These are phyloP conservation scores for Hypotaenidia philippensis DNA, from an alignment of 2,797 vertebrate genomes.

Conservation along the genomic window DNA sequence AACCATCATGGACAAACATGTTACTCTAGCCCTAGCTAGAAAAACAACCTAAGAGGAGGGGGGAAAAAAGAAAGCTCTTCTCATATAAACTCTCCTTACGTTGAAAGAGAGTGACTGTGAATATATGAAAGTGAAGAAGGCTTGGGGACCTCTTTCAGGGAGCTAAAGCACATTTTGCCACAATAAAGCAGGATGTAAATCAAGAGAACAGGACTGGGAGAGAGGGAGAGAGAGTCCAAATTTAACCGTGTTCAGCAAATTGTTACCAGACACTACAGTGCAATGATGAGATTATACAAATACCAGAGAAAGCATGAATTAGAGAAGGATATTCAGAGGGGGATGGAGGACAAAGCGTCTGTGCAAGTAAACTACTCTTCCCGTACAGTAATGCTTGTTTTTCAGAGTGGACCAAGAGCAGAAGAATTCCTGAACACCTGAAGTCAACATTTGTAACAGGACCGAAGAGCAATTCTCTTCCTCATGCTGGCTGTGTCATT, in stretches of 20 bases:
- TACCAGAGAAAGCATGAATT: conserved; percentile 21
- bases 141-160: conserved; percentile 6
- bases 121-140: conserved; percentile 3
- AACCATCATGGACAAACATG: conserved; percentile 30
- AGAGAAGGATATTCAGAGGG: background rate
- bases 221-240: conserved; percentile 12
- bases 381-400: background rate
- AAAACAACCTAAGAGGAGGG: conserved; percentile 5
- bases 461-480: conserved; percentile 4
- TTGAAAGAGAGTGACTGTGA: conserved; percentile 8
- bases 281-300: conserved; percentile 43
- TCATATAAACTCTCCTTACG: conserved; percentile 2
- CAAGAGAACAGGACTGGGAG: background rate
- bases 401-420: conserved; percentile 18
- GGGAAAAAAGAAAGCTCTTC: background rate
- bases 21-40: conserved; percentile 65
- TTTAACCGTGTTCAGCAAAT: conserved; percentile 44
- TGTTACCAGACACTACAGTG: conserved; percentile 50
- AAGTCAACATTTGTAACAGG: background rate
- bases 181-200: conserved; percentile 21
- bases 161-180: conserved; percentile 40
- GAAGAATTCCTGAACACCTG: conserved; percentile 29
- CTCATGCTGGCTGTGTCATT: background rate
- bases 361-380: conserved; percentile 62
- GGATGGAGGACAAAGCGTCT: background rate